Evolutionary conservation across 2,888 invertebrate species (phyloP), one percentile per base, ranked within the genome.

Genomic region (Drosophila subquinaria): DNA sequence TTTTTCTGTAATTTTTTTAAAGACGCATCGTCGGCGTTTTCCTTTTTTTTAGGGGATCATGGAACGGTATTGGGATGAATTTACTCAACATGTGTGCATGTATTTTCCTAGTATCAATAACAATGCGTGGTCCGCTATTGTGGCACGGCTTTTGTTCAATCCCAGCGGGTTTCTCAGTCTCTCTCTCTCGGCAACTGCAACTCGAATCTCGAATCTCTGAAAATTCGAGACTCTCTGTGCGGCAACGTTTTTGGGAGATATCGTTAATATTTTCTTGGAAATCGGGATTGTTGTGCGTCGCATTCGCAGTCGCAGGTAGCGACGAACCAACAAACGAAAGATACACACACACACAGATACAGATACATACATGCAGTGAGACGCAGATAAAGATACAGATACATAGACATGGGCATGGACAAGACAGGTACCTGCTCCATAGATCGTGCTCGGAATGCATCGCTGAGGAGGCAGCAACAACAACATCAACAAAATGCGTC

Each of bases 211-310:
- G 33, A 33, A 50, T 23, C 35, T 60, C 35, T 60, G 43, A 53
- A 38, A 79, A 65, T 52, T 69, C 62, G 73, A 62, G 52, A 4
- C 40, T 60, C 47, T 67, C 47, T 67, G 85, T 88, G 83, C 78
- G 83, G 90, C 91, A 79, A 86, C 80, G 78, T 89, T 85, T 84
- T 85, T 91, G 80, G 82, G 59, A 81, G 88, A 80, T 89, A 88
- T 86, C 90, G 90, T 90, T 85, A 89, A 83, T 88, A 88, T 85
- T 90, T 90, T 90, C 90, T 90, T 87, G 91, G 90, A 90, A 90
- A 84, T 75, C 76, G 83, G 88, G 90, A 89, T 89, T 79, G 69
- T 48, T 81, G 67, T 77, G 78, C 77, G 53, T 75, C 59, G 60
- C 48, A 45, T 48, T 63, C 17, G 45, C 30, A 23, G 77, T 68